These are phyloP conservation scores for Oriolus oriolus DNA, from an alignment of 2,113 vertebrate species.

Conservation along the genomic window DNA sequence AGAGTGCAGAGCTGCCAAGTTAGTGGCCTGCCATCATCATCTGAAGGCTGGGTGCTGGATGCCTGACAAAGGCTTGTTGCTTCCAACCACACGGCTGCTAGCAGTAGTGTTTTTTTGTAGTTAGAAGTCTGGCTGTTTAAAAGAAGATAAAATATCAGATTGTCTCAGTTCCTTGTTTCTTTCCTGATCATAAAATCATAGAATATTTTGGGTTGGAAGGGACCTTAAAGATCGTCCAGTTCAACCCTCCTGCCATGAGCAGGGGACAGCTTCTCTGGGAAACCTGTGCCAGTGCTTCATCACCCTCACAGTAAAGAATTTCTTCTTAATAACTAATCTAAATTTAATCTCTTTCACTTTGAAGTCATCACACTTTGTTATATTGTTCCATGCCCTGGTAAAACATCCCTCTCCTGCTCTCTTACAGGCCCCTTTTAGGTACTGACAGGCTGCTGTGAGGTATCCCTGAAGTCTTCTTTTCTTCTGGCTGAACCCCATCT, in stretches of 20 bases:
- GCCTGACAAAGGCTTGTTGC: not conserved
- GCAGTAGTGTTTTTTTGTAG: not conserved
- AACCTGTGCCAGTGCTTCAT: not conserved
- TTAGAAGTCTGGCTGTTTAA: not conserved
- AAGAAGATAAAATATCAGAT: not conserved
- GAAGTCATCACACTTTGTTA: fast-evolving
- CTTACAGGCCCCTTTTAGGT: not conserved
- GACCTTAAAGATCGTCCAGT: not conserved
- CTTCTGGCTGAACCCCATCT: not conserved
- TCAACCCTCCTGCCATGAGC: not conserved
- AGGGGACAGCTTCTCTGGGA: not conserved
- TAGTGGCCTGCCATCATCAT: not conserved
- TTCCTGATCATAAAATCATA: not conserved
- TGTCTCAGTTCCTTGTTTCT: not conserved
- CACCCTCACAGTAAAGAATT: not conserved
- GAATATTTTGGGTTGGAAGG: not conserved
- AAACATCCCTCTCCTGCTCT: not conserved
- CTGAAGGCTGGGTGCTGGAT: not conserved
- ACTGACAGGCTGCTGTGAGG: not conserved
- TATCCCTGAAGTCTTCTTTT: not conserved
- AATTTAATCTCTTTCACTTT: not conserved
- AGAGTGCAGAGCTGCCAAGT: not conserved
- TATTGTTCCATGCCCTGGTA: not conserved
- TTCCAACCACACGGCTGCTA: not conserved
- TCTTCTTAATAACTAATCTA: not conserved